These are phyloP conservation scores for Apodemia duryi DNA, from an alignment of 2,888 invertebrate genomes.

Conservation along the genomic window DNA sequence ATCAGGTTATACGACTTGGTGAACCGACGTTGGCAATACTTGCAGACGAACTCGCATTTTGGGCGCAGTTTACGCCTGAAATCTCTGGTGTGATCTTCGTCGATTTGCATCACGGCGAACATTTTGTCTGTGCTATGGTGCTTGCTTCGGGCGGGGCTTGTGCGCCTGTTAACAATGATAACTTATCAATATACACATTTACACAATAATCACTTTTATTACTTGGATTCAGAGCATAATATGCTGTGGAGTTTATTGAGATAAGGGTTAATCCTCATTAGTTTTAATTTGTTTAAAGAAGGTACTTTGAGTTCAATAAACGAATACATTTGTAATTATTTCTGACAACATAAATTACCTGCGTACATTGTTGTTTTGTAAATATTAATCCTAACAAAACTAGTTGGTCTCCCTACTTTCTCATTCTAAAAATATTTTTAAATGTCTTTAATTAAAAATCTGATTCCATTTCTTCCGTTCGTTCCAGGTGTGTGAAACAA, in stretches of 20 bases:
- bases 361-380: too few relatives aligned
- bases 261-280: conserved; percentile 27
- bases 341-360: too few relatives aligned
- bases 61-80: conserved; percentile 93
- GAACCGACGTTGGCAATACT: conserved; percentile 98
- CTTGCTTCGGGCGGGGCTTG: conserved; percentile 74
- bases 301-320: background rate
- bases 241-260: conserved; percentile 1
- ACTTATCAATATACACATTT: conserved; percentile 49
- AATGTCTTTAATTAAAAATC: conserved; percentile 29
- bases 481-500: conserved; percentile 27
- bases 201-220: conserved; percentile 22
- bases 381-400: too few relatives aligned
- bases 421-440: conserved; percentile 13
- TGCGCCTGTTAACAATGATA: conserved; percentile 65
- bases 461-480: conserved; percentile 29
- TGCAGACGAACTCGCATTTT: conserved; percentile 99
- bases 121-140: conserved; percentile 82
- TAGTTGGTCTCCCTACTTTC: too few relatives aligned
- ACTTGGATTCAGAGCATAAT: conserved; percentile 1
- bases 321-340: background rate
- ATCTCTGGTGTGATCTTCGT: conserved; percentile 91
- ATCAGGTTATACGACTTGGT: conserved; percentile 99
- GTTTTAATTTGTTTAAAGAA: conserved; percentile 25
- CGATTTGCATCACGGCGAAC: conserved; percentile 95